Evolutionary conservation across 2,888 invertebrate genomes (phyloP).

Genomic region (Auanema sp.): DNA sequence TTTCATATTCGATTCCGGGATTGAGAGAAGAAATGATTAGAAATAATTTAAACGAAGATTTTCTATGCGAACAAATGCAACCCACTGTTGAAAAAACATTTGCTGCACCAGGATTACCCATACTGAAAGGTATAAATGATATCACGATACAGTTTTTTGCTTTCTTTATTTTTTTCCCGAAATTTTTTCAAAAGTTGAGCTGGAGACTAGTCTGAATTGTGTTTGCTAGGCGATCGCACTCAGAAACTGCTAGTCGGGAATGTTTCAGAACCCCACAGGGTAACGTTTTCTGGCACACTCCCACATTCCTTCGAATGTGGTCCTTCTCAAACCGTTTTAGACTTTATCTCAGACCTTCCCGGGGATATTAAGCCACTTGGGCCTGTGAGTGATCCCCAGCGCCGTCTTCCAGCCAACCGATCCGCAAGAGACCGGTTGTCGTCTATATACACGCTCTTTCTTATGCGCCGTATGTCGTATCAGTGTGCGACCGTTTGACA

Average conservation of each 20-base stretch:
- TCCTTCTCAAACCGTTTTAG: slow-evolving; percentile 42
- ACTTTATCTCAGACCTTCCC: slow-evolving; percentile 55
- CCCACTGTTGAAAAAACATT: slow-evolving; percentile 4
- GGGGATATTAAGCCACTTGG: slow-evolving; percentile 25
- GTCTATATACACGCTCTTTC: slow-evolving; percentile 13
- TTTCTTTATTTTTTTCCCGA: slow-evolving; percentile 3
- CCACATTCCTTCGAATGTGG: slow-evolving; percentile 34
- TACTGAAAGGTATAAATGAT: slow-evolving; percentile 2
- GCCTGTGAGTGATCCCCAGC: slow-evolving; percentile 42
- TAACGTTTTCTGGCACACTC: slow-evolving; percentile 43
- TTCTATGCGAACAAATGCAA: not conserved
- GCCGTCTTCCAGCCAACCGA: slow-evolving; percentile 33
- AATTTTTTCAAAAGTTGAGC: slow-evolving; percentile 40
- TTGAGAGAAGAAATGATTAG: slow-evolving; percentile 9
- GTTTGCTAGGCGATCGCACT: slow-evolving; percentile 54
- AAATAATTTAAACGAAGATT: slow-evolving; percentile 8
- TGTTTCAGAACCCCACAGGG: slow-evolving; percentile 37
- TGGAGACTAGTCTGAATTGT: slow-evolving; percentile 57
- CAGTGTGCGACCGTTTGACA: slow-evolving; percentile 11
- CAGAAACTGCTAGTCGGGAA: slow-evolving; percentile 17
- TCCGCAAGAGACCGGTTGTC: slow-evolving; percentile 11
- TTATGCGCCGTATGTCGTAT: slow-evolving; percentile 8
- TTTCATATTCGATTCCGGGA: not conserved
- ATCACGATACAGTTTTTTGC: not conserved
- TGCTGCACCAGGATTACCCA: not conserved